phyloP scores from a whole-genome alignment of 2,797 vertebrate species.

The Ceryle rudis region DNA sequence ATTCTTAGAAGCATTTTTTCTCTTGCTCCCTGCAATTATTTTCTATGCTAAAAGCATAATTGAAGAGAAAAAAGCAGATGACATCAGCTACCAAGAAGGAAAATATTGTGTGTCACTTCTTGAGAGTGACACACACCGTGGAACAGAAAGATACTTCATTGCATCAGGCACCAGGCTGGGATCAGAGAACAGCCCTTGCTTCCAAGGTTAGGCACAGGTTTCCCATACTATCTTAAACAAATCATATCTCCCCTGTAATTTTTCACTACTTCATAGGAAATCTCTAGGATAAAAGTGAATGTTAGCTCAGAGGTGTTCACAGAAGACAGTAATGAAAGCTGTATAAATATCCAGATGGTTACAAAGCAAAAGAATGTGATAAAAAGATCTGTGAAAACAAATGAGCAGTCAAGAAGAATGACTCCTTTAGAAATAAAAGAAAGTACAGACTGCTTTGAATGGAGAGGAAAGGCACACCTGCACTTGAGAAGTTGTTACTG shows the following conservation, averaged over 20 bases:
- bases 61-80: slow-evolving; percentile 16
- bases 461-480: background rate
- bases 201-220: background rate
- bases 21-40: slow-evolving; percentile 53
- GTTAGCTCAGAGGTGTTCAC: background rate
- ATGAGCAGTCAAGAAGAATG: background rate
- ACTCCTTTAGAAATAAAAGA: background rate
- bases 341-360: background rate
- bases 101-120: background rate
- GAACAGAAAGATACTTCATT: slow-evolving; percentile 35
- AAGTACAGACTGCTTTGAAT: background rate
- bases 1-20: slow-evolving; percentile 44
- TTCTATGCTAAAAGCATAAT: slow-evolving; percentile 20
- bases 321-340: background rate
- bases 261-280: background rate
- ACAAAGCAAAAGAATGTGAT: background rate
- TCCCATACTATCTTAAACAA: background rate
- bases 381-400: background rate
- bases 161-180: background rate
- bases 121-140: background rate
- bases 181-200: background rate
- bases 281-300: background rate
- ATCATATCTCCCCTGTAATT: background rate
- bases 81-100: slow-evolving; percentile 14
- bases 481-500: background rate